These are phyloP conservation scores for Diacarnus erythraeanus DNA, from an alignment of 37 sponge, comb jelly and placozoan genomes.

Conservation along the genomic window DNA sequence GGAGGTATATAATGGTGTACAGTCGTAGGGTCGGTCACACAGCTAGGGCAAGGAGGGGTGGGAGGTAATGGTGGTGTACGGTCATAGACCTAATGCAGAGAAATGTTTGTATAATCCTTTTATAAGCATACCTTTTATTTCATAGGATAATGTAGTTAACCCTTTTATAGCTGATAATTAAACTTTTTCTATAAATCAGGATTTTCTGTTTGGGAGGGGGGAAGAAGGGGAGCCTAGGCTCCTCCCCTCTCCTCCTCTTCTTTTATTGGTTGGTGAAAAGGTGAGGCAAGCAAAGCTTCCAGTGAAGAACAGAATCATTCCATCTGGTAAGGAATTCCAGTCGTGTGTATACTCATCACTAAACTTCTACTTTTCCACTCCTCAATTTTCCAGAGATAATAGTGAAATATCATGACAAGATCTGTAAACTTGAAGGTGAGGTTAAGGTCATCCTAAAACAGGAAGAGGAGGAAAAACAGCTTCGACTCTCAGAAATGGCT, in stretches of 20 bases:
- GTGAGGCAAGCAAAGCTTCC: constrained; percentile 87
- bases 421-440: constrained; percentile 60
- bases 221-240: too few species aligned
- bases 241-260: too few species aligned
- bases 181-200: too few species aligned
- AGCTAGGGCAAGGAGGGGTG: too few species aligned
- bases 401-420: constrained; percentile 66
- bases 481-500: constrained; percentile 92
- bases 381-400: constrained; percentile 64
- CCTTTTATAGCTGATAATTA: not conserved
- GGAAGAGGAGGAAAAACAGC: constrained; percentile 94
- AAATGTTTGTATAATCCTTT: too few species aligned
- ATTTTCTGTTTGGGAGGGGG: too few species aligned
- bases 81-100: not conserved
- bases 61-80: constrained; percentile 22
- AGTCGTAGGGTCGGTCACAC: too few species aligned
- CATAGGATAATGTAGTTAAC: not conserved
- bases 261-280: constrained; percentile 95
- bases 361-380: not conserved
- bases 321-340: constrained; percentile 57
- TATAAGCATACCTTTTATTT: too few species aligned
- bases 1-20: too few species aligned
- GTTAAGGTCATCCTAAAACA: constrained; percentile 84
- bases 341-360: not conserved
- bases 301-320: constrained; percentile 87